Evolutionary conservation across 2,113 vertebrate species (phyloP), one percentile per base, ranked within the genome.

Genomic region (Recurvirostra avosetta): DNA sequence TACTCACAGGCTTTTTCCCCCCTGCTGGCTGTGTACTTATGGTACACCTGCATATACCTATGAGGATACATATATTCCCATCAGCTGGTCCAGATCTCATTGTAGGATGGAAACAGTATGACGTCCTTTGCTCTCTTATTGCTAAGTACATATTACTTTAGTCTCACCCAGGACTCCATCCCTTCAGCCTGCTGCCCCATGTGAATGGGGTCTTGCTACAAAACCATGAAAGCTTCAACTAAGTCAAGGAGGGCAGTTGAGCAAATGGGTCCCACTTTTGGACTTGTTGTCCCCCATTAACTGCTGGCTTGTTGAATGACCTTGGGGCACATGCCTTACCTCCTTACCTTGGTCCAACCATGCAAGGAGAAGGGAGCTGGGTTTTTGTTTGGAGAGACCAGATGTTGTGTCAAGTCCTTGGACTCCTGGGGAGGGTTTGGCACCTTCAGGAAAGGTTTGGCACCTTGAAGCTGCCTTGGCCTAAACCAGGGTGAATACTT

Each of bases 51-150:
- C 34, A 13, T 13, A 6, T 8, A 36, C 21, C 20, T 12, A 2
- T 4, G 5, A 18, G 6, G 30, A 18, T 15, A 32, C 9, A 2
- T 25, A 11, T n/a, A 9, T 19, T 78, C 34, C 36, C 8, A 32
- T 12, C 15, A 56, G 13, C 38, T 0, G 0, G 34, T 43, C n/a
- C 21, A 36, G 30, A 41, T 8, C 5, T 55, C 25, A 1, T 8
- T 25, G 29, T 40, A 32, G 40, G 56, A 12, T 66, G 65, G 29
- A 12, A 55, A 20, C 27, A 32, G 32, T 3, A 25, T 36, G 49
- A 52, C 10, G 17, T 58, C 17, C 27, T 65, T 50, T 45, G 26
- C 43, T 84, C 12, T 36, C 5, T 36, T 36, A 34, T 19, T 26
- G 16, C 23, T 25, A 25, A 32, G 26, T 17, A 34, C 1, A 2